These are phyloP conservation scores for Macrobrachium rosenbergii DNA, from an alignment of 1,140 invertebrate species.

Conservation along the genomic window DNA sequence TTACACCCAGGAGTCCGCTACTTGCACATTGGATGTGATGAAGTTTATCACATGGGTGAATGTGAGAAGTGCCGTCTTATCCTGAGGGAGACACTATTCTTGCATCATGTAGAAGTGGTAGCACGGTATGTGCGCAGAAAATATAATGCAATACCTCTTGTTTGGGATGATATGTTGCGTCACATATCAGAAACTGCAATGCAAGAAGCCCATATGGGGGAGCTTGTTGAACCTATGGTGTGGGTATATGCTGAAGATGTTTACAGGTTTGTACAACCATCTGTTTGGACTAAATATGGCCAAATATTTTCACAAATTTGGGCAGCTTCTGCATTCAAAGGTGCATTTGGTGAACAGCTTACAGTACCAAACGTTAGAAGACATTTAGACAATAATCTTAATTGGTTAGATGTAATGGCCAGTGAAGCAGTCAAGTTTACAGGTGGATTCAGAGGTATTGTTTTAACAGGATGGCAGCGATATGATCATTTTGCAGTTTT, in stretches of 20 bases:
- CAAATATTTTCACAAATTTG: conserved; percentile 89
- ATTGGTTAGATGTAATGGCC: conserved; percentile 80
- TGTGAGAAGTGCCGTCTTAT: conserved; percentile 79
- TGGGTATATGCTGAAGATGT: conserved; percentile 82
- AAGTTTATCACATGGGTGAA: conserved; percentile 82
- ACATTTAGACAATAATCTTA: conserved; percentile 80
- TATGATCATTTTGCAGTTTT: conserved; percentile 94
- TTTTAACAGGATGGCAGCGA: conserved; percentile 78
- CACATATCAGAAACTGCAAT: conserved; percentile 74
- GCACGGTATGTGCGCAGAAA: conserved; percentile 70
- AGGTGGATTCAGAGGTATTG: conserved; percentile 75
- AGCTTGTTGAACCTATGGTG: conserved; percentile 88
- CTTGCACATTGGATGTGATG: conserved; percentile 78
- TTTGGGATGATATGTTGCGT: conserved; percentile 97
- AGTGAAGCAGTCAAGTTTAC: conserved; percentile 74
- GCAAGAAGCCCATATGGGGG: conserved; percentile 78
- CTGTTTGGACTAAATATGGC: conserved; percentile 85
- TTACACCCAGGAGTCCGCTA: conserved; percentile 72
- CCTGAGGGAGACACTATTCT: conserved; percentile 71
- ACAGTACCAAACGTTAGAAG: conserved; percentile 76
- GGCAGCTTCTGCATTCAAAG: conserved; percentile 94
- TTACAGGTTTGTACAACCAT: conserved; percentile 74
- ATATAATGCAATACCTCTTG: conserved; percentile 76
- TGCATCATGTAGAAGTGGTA: conserved; percentile 69
- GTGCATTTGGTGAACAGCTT: conserved; percentile 76